Evolutionary conservation across 1,140 invertebrate genomes (phyloP).

Genomic region (Temnothorax curvispinosus): DNA sequence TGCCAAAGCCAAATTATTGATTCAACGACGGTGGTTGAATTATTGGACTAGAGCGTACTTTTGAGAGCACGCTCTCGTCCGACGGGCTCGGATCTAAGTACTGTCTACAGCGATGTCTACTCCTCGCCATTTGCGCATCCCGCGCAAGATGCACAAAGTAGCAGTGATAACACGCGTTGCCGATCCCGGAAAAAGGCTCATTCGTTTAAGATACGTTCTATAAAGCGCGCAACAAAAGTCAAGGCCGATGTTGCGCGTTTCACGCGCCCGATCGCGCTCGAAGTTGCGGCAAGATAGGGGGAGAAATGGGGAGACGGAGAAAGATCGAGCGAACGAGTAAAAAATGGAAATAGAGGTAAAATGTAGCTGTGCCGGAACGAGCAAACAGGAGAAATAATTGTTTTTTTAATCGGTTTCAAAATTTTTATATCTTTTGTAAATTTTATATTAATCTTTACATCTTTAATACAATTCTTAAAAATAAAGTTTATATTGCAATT

Average conservation of each 20-base stretch:
- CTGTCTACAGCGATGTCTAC: too few relatives aligned
- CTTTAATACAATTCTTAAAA: too few relatives aligned
- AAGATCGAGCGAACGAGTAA: too few relatives aligned
- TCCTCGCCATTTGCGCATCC: slow-evolving; percentile 1
- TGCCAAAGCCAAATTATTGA: slow-evolving; percentile 26
- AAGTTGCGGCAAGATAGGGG: slow-evolving; percentile 17
- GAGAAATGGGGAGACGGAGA: slow-evolving; percentile 6
- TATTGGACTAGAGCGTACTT: neutral
- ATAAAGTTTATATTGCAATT: too few relatives aligned
- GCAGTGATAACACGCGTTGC: slow-evolving; percentile 12
- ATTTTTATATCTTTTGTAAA: neutral
- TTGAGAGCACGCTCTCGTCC: neutral
- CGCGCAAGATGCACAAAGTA: slow-evolving; percentile 34
- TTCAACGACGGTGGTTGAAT: neutral
- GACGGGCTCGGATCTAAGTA: neutral
- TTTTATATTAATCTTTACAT: too few relatives aligned
- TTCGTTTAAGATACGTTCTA: slow-evolving; percentile 56
- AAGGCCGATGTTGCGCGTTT: slow-evolving; percentile 26
- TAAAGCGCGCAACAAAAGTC: slow-evolving; percentile 57
- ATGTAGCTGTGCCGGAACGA: too few relatives aligned
- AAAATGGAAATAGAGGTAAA: too few relatives aligned
- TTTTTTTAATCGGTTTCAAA: neutral
- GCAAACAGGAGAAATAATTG: too few relatives aligned
- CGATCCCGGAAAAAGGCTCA: slow-evolving; percentile 53
- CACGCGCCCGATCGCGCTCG: slow-evolving; percentile 25